Evolutionary conservation across 2,888 invertebrate genomes (phyloP), one percentile per base, ranked within the genome.

Genomic region (Orchesellides sinensis): DNA sequence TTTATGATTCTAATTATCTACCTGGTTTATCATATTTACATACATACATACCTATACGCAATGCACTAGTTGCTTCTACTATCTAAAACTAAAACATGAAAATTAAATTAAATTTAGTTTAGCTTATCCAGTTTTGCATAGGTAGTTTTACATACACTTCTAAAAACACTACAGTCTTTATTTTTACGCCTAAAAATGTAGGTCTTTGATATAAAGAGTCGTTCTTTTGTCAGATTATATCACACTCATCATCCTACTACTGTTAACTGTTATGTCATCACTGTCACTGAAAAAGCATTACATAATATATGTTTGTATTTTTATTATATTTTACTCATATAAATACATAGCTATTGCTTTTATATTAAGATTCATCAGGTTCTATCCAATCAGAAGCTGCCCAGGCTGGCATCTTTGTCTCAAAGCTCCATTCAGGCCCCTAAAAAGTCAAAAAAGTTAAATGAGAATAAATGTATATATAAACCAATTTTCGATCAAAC

Each of bases 351-450:
- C 29, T 61, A 32, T 2, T 21, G 49, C 8, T 29, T 4, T 5
- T 32, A 17, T 49, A 63, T 59, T 73, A 75, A 47, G 63, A 68
- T 65, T 94, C 93, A 54, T 92, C 92, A 6, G 89, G 87, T 89
- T 95, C 95, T 80, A 92, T 92, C 96, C 96, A 97, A 88, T 96
- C 95, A 68, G 94, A 93, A 89, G 92, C 92, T 45, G 98, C 98
- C 98, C 98, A 98, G 73, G 94, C 94, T 0, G 98, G 98, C 88
- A 98, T 92, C 68, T 86, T 86, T 17, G 88, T 87, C 73, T 96
- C 95, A 90, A 96, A 98, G 89, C 95, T 95, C 98, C 98, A 98
- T 63, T 95, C 97, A 77, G 96, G 96, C 35, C 98, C 98, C 96
- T 96, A 84, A 87, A 86, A 27, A 2, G 1, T 14, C 89, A 83